phyloP scores from a whole-genome alignment of 2,888 invertebrate genomes.

The Cantharis rustica region DNA sequence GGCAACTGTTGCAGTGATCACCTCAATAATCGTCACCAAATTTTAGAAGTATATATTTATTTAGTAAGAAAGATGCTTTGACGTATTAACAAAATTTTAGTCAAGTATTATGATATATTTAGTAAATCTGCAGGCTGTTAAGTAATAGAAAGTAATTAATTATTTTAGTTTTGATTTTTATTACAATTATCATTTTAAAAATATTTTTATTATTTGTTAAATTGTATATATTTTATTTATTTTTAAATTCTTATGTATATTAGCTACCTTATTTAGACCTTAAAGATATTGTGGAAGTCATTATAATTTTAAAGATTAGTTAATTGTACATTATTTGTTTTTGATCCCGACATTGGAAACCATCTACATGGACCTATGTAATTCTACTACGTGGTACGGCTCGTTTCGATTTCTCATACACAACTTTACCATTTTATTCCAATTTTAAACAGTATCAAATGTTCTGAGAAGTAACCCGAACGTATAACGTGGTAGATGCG shows the following conservation, averaged over 20 bases:
- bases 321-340: background rate
- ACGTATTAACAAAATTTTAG: constrained; percentile 12
- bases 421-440: background rate
- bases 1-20: background rate
- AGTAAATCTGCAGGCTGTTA: constrained; percentile 15
- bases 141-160: constrained; percentile 1
- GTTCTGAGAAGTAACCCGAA: background rate
- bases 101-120: constrained; percentile 1
- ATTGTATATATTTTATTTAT: constrained; percentile 4
- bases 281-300: background rate
- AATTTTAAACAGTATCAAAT: background rate
- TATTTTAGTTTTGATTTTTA: constrained; percentile 13
- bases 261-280: background rate
- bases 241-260: constrained; percentile 2
- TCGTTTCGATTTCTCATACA: background rate
- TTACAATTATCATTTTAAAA: background rate
- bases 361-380: background rate
- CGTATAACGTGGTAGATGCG: background rate
- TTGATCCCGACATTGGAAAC: background rate
- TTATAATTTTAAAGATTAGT: background rate
- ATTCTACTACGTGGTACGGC: background rate
- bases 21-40: background rate
- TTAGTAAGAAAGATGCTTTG: constrained; percentile 10
- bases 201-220: constrained; percentile 2
- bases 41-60: constrained; percentile 9